A percentile compares a stretch with the other conserved stretches of the same genome.
Conservation (phyloP, 92 coral and sea anemone species). For the Hydrozoanthus gracilis region DNA sequence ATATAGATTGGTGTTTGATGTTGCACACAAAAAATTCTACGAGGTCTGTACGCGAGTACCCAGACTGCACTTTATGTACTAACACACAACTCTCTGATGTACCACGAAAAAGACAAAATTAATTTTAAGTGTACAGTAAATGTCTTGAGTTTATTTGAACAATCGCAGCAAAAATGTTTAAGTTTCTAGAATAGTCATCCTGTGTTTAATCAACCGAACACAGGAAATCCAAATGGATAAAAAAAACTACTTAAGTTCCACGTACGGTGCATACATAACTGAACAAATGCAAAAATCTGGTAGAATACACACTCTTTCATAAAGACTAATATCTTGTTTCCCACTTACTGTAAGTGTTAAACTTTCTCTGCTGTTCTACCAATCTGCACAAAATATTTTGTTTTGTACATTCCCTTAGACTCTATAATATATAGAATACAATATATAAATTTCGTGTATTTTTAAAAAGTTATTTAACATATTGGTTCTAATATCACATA, state of each 20-base stretch:
- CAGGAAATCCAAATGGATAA: background rate
- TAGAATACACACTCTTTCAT: slow-evolving; percentile 3
- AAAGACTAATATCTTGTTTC: slow-evolving; percentile 9
- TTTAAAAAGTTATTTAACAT: background rate
- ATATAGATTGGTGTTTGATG: too few relatives aligned
- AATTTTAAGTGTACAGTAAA: too few relatives aligned
- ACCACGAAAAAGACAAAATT: too few relatives aligned
- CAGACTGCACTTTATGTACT: too few relatives aligned
- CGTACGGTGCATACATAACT: slow-evolving; percentile 42
- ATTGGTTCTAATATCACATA: background rate
- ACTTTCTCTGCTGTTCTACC: background rate
- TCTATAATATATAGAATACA: slow-evolving; percentile 30
- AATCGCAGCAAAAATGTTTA: slow-evolving; percentile 2
- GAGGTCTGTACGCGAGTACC: too few relatives aligned
- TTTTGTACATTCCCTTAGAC: background rate
- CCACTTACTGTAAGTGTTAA: background rate
- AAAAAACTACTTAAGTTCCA: slow-evolving; percentile 12
- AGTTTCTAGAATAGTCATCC: background rate
- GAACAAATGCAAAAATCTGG: background rate
- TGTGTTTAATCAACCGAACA: background rate
- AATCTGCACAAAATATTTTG: slow-evolving; percentile 35
- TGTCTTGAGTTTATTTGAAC: background rate
- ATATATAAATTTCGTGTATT: slow-evolving; percentile 26
- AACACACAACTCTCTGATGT: too few relatives aligned
- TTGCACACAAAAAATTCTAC: too few relatives aligned